phyloP scores from a whole-genome alignment of 2,797 vertebrate species.

The Dallia pectoralis region DNA sequence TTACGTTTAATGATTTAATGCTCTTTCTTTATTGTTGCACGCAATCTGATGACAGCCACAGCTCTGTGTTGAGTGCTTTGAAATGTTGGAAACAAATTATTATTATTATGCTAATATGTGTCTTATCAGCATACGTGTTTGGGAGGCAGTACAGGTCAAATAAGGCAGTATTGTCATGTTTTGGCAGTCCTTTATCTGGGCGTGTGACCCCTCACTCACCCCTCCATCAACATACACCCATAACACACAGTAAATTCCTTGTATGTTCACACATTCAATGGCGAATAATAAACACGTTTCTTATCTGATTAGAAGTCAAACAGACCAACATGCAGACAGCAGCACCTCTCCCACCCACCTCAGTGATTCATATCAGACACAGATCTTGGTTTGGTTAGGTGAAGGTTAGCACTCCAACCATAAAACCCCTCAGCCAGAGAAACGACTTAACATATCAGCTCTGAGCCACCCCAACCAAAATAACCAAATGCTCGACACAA shows the following conservation, averaged over 20 bases:
- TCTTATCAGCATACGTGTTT: neutral
- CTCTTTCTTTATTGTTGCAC: too few species aligned
- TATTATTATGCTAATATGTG: conserved; percentile 5
- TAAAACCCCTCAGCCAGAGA: neutral
- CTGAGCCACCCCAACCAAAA: conserved; percentile 20
- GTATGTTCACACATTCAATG: too few species aligned
- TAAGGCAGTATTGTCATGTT: too few species aligned
- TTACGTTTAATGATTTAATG: too few species aligned
- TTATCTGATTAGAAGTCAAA: neutral
- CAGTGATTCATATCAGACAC: conserved; percentile 28
- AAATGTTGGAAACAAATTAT: neutral
- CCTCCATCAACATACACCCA: neutral
- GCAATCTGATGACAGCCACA: too few species aligned
- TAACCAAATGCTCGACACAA: conserved; percentile 39
- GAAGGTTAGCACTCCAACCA: conserved; percentile 5
- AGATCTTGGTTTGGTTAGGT: neutral
- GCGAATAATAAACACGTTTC: too few species aligned
- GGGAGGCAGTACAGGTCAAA: neutral
- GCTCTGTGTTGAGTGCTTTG: neutral
- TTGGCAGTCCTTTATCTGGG: neutral
- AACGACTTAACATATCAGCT: neutral
- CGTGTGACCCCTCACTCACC: neutral
- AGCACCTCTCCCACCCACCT: conserved; percentile 16
- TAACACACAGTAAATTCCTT: too few species aligned
- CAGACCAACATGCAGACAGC: conserved; percentile 4